Base-by-base conservation (phyloP, 2,113 vertebrate species). In the Garra rufa region DNA sequence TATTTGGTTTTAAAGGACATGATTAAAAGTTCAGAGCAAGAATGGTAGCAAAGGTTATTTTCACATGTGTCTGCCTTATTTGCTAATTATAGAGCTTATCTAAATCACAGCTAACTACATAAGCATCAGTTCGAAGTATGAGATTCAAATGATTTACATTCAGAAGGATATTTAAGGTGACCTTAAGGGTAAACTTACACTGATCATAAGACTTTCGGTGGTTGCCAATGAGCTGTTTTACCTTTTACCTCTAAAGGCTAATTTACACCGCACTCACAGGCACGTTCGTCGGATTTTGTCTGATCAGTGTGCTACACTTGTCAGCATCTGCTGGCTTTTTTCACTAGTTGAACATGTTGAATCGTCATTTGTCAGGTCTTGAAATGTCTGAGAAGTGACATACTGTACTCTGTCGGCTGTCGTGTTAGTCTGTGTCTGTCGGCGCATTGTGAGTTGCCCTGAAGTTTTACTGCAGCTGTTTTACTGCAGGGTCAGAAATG, bases 51-150 rank as follows among this genome's bases (percentile, higher is more conserved):
- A 10, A 46, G 26, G 21, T 24, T 57, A 24, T 73, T 4, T 13
- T 57, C 41, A 9, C n/a, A 71, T 21, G 21, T 41, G 38, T 34
- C 2, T 8, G 50, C 17, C 50, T 52, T 52, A 52, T 26, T 26
- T 11, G 69, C 24, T 74, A 73, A 74, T 44, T 73, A 48, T 81
- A 73, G 69, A 43, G 52, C 24, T 59, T 21, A 63, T 80, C 24
- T 24, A 30, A 28, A 17, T 8, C 55, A 8, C 52, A 83, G n/a
- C 6, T 74, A 9, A 3, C 65, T 67, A 7, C 7, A 46, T 46
- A 13, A 14, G 7, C 70, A 48, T 74, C 6, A 24, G 6, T 26
- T 48, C 44, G 70, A 3, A 44, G n/a, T 48, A 7, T 46, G 81
- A 61, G 26, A 55, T 30, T 73, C n/a, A 44, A 82, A 30, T 26